A percentile compares a stretch with the other conserved stretches of the same genome.
Evolutionary conservation across 2,797 vertebrate species (phyloP).

Genomic region (Crocidura indochinensis): DNA sequence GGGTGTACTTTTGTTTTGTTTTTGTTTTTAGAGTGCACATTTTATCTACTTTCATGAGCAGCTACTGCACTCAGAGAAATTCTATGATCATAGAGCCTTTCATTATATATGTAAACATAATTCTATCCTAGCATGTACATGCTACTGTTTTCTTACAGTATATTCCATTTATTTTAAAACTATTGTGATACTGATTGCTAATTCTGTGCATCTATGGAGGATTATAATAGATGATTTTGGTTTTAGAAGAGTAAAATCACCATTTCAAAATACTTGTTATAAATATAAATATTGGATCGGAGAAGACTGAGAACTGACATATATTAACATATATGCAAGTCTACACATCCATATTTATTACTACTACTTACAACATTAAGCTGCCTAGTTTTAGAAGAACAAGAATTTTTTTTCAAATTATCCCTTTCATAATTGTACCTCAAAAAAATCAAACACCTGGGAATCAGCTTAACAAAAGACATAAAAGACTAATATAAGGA

Average conservation of each 20-base stretch:
- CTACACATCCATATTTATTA: too few species aligned
- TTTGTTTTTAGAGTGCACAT: too few species aligned
- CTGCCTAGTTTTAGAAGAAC: too few species aligned
- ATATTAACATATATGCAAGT: too few species aligned
- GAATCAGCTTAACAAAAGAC: too few species aligned
- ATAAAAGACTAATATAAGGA: too few species aligned
- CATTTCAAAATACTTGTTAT: conserved; percentile 43
- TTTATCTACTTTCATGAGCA: too few species aligned
- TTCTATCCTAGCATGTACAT: background rate
- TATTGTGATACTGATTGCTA: background rate
- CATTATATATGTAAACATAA: background rate
- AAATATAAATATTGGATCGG: background rate
- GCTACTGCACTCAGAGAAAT: background rate
- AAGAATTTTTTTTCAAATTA: too few species aligned
- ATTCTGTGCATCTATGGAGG: background rate
- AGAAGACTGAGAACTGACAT: background rate
- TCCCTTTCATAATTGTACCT: too few species aligned
- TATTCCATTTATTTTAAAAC: conserved; percentile 32
- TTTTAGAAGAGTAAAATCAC: conserved; percentile 30
- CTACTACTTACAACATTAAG: too few species aligned
- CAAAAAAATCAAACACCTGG: too few species aligned
- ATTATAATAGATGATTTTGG: background rate
- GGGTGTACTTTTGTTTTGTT: too few species aligned
- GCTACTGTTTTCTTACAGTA: background rate
- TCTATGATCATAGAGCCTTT: background rate